Base-by-base conservation (phyloP, 2,888 invertebrate genomes). In the Patella caerulea region DNA sequence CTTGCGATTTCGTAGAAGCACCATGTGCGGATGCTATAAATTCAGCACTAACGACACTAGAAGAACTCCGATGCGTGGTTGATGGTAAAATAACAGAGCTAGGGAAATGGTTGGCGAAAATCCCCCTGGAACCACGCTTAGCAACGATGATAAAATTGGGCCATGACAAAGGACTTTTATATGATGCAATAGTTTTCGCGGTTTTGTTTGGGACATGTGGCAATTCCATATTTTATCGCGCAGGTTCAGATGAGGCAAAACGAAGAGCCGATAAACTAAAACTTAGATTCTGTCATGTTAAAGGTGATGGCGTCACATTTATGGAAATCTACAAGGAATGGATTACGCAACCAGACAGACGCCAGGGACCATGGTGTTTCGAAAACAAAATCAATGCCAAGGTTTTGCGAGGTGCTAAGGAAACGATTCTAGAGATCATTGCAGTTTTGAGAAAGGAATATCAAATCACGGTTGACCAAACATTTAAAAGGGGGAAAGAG, bases 1-100 rank as follows among this genome's bases (percentile, higher is more conserved):
- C 81, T 7, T 92, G 91, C 82, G 89, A 91, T 55, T 92, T 90
- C 84, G 89, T 92, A 2, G 85, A 91, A 71, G 80, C 90, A 14
- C 90, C 90, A 7, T 73, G 85, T 9, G 14, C 56, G 17, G 86
- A 83, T 7, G 85, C 88, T 0, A 82, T 91, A 71, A 69, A 79
- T 12, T 75, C 78, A 15, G 88, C 91, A 2, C 71, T 89, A 73
- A 77, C 83, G 17, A 83, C 84, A 72, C 83, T 92, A 53, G 79
- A 78, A 12, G 78, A 85, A 15, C 83, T 91, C 11, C 88, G 87
- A 69, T 91, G 91, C 24, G 80, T 89, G 9, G 19, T 19, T 17
- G 79, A 83, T 24, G 78, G 81, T 15, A 81, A 81, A 29, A 85
- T 91, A 52, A 89, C 91, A 59, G 87, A 87, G 3, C 73, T 89